Base-by-base conservation (phyloP, 2,113 vertebrate species). In the Sinocyclocheilus maitianheensis region DNA sequence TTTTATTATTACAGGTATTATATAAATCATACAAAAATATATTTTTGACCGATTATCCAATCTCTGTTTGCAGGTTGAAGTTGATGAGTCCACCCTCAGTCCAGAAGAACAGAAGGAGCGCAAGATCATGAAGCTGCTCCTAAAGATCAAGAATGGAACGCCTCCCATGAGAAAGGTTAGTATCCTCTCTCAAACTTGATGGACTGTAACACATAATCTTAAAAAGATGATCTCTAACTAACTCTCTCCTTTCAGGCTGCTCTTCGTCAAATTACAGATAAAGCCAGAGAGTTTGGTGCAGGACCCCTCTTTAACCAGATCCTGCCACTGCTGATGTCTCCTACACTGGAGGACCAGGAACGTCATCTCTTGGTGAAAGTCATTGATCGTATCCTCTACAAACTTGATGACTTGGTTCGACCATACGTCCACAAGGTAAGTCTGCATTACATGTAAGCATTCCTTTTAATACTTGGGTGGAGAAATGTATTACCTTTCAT, bases 91-190 rank as follows among this genome's bases (percentile, higher is more conserved):
- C 24, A 99, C 98, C 10, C 94, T 99, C 88, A 99, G 97, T 90
- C 97, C 98, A 0, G 98, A 99, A 90, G 98, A 99, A 65, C 98
- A 99, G 89, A 99, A 99, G 78, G 98, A 99, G 86, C 96, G 98
- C 90, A 99, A 99, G 95, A 99, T 99, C 90, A 99, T 99, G 98
- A 99, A 99, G 87, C 93, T 99, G 77, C 96, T 99, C 87, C 93
- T 99, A 90, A 99, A 99, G 93, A 99, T 99, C 81, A 99, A 99
- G 91, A 99, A 99, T 69, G 98, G 98, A 87, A 99, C 98, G 1
- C 98, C 98, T 74, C 98, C 98, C 71, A 99, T 99, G 98, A 97
- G 98, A 84, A 99, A 99, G 94, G 98, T 98, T 48, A 10, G 91
- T 12, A 3, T n/a, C 10, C 6, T 63, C 14, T 40, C 43, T 85